Conservation (phyloP, 2,797 vertebrate species). For the Discoglossus pictus region DNA sequence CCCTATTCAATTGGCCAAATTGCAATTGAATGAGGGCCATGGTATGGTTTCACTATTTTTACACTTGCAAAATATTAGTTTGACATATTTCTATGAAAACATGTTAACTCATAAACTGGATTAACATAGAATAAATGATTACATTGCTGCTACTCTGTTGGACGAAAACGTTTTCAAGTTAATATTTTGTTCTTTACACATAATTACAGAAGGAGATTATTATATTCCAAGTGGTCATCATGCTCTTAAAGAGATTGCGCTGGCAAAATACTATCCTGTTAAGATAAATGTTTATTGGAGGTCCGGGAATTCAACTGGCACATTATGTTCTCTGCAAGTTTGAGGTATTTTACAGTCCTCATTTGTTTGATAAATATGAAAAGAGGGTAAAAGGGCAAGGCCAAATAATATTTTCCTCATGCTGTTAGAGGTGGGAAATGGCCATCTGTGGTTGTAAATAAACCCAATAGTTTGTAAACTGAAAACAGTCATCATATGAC, state of each 20-base stretch:
- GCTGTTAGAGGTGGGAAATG: conserved; percentile 52
- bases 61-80: no score
- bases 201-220: no score
- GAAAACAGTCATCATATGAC: conserved; percentile 4
- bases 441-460: conserved; percentile 49
- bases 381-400: conserved; percentile 37
- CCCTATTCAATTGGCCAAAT: no score
- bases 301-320: background rate
- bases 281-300: conserved; percentile 22
- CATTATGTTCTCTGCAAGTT: conserved; percentile 16
- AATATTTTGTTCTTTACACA: no score
- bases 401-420: conserved; percentile 40
- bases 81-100: no score
- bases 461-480: conserved; percentile 4
- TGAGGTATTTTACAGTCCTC: conserved; percentile 13
- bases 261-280: conserved; percentile 6
- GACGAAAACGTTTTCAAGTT: no score
- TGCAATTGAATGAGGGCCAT: no score
- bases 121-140: no score
- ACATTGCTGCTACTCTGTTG: no score
- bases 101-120: no score
- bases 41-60: no score
- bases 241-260: conserved; percentile 1
- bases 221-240: background rate
- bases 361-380: conserved; percentile 17